phyloP scores from a whole-genome alignment of 2,888 invertebrate species.

The Eledona agricola region DNA sequence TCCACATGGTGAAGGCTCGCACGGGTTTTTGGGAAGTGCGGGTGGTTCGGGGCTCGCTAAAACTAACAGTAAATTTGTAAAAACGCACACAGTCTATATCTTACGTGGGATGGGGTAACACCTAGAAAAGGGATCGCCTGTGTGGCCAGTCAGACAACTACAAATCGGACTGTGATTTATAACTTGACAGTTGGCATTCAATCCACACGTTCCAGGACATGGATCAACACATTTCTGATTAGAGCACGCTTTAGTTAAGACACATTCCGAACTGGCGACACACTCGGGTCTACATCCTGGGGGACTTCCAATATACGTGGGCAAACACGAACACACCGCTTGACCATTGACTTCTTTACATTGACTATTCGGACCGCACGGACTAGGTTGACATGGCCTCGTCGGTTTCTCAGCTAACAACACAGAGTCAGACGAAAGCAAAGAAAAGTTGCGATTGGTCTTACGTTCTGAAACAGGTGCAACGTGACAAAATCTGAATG shows the following conservation, averaged over 20 bases:
- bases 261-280: conserved; percentile 82
- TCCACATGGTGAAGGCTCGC: conserved; percentile 82
- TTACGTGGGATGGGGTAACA: conserved; percentile 69
- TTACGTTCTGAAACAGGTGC: conserved; percentile 52
- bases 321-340: conserved; percentile 81
- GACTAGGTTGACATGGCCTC: conserved; percentile 78
- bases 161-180: conserved; percentile 86
- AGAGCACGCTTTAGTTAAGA: conserved; percentile 80
- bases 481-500: conserved; percentile 64
- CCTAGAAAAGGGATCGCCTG: conserved; percentile 82
- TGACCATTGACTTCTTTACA: conserved; percentile 77
- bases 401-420: conserved; percentile 50
- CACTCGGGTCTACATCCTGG: conserved; percentile 87
- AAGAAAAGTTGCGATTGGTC: conserved; percentile 5
- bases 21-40: conserved; percentile 66
- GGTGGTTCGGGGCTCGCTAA: conserved; percentile 48
- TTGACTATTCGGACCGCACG: conserved; percentile 84
- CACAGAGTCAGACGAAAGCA: background rate
- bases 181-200: conserved; percentile 79
- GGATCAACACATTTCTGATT: conserved; percentile 84
- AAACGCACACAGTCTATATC: too few relatives aligned
- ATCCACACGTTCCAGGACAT: conserved; percentile 82
- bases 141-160: conserved; percentile 75
- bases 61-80: conserved; percentile 9
- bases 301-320: conserved; percentile 76